Conservation (phyloP, 1,140 invertebrate species). For the Sminthurinus signatus region DNA sequence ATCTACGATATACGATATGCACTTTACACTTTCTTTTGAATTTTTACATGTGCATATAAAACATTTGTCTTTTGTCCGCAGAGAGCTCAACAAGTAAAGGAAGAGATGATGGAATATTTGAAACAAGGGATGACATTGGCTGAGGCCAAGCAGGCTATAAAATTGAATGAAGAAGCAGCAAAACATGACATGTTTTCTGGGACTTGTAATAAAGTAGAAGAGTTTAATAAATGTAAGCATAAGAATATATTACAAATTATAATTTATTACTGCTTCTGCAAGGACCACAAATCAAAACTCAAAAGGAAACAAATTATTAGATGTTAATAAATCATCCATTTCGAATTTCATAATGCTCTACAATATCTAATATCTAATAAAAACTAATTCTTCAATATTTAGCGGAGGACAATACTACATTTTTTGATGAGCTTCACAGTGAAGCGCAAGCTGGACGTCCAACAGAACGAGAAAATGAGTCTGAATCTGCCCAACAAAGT, state of each 20-base stretch:
- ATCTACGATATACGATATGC: neutral
- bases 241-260: too few relatives aligned
- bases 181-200: neutral
- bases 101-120: constrained; percentile 29
- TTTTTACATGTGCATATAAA: too few relatives aligned
- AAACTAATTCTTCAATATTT: too few relatives aligned
- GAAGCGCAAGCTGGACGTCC: neutral
- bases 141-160: constrained; percentile 19
- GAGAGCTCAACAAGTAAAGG: constrained; percentile 36
- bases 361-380: too few relatives aligned
- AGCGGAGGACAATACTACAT: neutral
- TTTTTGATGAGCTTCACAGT: constrained; percentile 1
- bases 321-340: too few relatives aligned
- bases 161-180: constrained; percentile 21
- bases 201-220: neutral
- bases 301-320: too few relatives aligned
- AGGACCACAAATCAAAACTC: too few relatives aligned
- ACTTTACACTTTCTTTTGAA: neutral
- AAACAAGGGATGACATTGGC: constrained; percentile 31
- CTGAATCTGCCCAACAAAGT: too few relatives aligned
- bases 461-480: too few relatives aligned
- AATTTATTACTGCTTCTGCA: too few relatives aligned
- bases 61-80: constrained; percentile 3
- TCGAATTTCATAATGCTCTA: too few relatives aligned
- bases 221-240: too few relatives aligned